These are phyloP conservation scores for Lithophane semibrunnea DNA, from an alignment of 2,888 invertebrate species.

Conservation along the genomic window DNA sequence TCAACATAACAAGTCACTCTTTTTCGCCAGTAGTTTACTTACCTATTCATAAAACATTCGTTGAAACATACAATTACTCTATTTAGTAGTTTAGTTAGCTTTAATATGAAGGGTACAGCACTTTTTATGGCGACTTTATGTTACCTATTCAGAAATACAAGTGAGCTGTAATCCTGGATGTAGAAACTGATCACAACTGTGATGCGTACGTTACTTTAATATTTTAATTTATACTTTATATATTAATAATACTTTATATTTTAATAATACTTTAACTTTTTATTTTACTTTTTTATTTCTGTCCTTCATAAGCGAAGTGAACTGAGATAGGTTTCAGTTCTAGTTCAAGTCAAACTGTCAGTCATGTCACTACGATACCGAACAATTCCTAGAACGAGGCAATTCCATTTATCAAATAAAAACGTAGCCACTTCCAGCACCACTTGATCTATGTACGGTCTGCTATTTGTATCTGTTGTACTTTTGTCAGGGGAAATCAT, in stretches of 20 bases:
- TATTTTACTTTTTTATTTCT: not conserved
- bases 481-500: conserved; percentile 88
- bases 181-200: not conserved
- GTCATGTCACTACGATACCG: not conserved
- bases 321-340: not conserved
- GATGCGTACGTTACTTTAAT: not conserved
- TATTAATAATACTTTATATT: too few relatives aligned
- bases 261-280: too few relatives aligned
- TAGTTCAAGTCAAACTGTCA: not conserved
- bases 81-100: not conserved
- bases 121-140: not conserved
- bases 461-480: conserved; percentile 83
- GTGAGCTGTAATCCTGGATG: too few relatives aligned
- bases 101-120: not conserved
- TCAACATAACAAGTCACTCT: too few relatives aligned
- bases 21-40: too few relatives aligned
- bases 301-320: not conserved
- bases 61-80: not conserved
- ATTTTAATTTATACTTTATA: too few relatives aligned
- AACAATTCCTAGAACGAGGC: not conserved
- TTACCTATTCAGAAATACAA: not conserved
- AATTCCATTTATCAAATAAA: not conserved
- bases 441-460: conserved; percentile 62
- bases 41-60: too few relatives aligned
- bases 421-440: conserved; percentile 50